A percentile compares a stretch with the other conserved stretches of the same genome.
Evolutionary conservation across 2,888 invertebrate genomes (phyloP).

Genomic region (Apamea sordens): DNA sequence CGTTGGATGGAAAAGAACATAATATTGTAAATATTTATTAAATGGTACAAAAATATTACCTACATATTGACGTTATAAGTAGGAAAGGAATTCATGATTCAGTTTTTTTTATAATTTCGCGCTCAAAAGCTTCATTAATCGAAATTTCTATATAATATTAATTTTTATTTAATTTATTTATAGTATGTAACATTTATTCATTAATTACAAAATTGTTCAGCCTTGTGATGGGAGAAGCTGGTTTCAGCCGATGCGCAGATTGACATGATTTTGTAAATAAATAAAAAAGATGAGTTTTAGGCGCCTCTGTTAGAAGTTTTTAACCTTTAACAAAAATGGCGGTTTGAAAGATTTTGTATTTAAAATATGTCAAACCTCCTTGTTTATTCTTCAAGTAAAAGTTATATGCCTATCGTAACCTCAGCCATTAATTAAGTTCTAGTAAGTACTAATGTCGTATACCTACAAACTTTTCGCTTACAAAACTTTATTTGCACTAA

Average conservation of each 20-base stretch:
- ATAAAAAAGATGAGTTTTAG: conserved; percentile 84
- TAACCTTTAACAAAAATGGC: background rate
- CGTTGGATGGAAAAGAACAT: conserved; percentile 4
- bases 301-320: conserved; percentile 77
- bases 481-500: conserved; percentile 70
- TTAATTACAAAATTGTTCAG: conserved; percentile 88
- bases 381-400: background rate
- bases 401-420: background rate
- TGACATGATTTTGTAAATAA: conserved; percentile 88
- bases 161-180: conserved; percentile 86
- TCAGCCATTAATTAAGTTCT: background rate
- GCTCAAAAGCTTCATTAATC: background rate
- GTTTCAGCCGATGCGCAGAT: conserved; percentile 77
- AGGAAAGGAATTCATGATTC: background rate
- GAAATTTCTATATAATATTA: conserved; percentile 6
- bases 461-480: conserved; percentile 47
- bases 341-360: background rate
- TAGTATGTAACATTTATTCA: conserved; percentile 84
- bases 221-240: conserved; percentile 87
- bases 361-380: background rate
- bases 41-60: background rate
- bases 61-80: background rate
- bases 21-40: conserved; percentile 29
- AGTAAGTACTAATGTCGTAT: conserved; percentile 28
- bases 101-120: background rate